Percentiles rank a stretch among this genome's conserved stretches.
Evolutionary conservation across 2,113 vertebrate genomes (phyloP).

Genomic region (Artemisiospiza belli): DNA sequence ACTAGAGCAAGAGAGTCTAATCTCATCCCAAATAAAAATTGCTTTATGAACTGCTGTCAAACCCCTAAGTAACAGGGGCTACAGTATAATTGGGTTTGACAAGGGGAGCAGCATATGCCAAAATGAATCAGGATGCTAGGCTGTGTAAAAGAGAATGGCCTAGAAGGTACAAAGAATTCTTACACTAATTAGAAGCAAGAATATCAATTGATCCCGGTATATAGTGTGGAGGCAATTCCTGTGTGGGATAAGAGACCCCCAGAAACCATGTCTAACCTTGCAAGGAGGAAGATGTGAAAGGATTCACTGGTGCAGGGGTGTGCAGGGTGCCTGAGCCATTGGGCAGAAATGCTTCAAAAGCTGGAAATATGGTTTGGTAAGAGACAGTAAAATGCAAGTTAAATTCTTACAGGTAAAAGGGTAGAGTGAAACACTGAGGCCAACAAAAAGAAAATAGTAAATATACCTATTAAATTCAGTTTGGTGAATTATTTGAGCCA

Average conservation of each 20-base stretch:
- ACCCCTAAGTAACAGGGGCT: not conserved
- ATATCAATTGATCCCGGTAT: not conserved
- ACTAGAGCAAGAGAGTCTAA: not conserved
- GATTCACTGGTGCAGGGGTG: not conserved
- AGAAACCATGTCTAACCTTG: not conserved
- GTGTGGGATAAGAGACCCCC: not conserved
- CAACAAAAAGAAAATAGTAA: not conserved
- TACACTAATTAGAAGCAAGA: constrained; percentile 10
- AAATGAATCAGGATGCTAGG: not conserved
- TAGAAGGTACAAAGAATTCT: not conserved
- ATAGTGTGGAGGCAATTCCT: not conserved
- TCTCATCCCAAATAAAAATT: constrained; percentile 14
- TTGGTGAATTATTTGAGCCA: not conserved
- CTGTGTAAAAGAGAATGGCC: not conserved
- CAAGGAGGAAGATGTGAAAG: not conserved
- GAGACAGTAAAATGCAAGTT: not conserved
- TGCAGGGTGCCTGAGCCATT: not conserved
- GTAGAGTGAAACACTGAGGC: not conserved
- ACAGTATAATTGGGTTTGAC: not conserved
- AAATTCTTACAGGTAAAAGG: not conserved
- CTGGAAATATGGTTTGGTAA: not conserved
- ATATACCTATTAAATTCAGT: not conserved
- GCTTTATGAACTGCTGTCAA: constrained; percentile 8
- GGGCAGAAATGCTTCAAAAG: not conserved
- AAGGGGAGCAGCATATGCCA: not conserved